A percentile compares a stretch with the other conserved stretches of the same genome.
Evolutionary conservation across 2,888 invertebrate genomes (phyloP).

Genomic region (Mystacides longicornis): DNA sequence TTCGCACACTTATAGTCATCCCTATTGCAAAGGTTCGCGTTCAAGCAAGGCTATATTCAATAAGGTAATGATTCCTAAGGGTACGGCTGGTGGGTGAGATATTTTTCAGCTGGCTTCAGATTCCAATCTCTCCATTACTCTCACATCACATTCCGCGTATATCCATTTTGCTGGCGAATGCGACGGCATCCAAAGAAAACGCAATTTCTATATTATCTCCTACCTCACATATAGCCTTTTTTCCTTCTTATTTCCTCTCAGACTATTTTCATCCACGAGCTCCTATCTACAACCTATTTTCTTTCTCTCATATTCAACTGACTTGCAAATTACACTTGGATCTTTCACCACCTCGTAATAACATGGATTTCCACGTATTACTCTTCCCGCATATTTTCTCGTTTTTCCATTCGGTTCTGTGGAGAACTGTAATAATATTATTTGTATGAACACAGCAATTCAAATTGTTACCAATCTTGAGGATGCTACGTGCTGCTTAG

Average conservation of each 20-base stretch:
- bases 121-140: not conserved
- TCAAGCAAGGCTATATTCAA: no score
- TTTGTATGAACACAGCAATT: no score
- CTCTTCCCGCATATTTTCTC: no score
- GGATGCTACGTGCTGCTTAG: no score
- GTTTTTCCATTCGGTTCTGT: no score
- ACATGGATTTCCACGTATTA: slow-evolving; percentile 6
- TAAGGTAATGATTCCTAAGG: not conserved
- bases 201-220: slow-evolving; percentile 27
- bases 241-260: not conserved
- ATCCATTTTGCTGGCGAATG: slow-evolving; percentile 1
- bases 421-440: no score
- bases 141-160: not conserved
- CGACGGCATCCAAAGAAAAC: slow-evolving; percentile 24
- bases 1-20: no score
- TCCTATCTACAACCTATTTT: slow-evolving; percentile 9
- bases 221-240: not conserved
- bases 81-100: not conserved
- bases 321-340: slow-evolving; percentile 22
- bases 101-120: not conserved
- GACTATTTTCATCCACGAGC: not conserved
- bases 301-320: slow-evolving; percentile 7
- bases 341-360: slow-evolving; percentile 8
- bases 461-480: no score
- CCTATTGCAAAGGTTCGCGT: no score